A percentile compares a stretch with the other conserved stretches of the same genome.
phyloP scores from a whole-genome alignment of 2,797 vertebrate species.

The Chaetophractus vellerosus region DNA sequence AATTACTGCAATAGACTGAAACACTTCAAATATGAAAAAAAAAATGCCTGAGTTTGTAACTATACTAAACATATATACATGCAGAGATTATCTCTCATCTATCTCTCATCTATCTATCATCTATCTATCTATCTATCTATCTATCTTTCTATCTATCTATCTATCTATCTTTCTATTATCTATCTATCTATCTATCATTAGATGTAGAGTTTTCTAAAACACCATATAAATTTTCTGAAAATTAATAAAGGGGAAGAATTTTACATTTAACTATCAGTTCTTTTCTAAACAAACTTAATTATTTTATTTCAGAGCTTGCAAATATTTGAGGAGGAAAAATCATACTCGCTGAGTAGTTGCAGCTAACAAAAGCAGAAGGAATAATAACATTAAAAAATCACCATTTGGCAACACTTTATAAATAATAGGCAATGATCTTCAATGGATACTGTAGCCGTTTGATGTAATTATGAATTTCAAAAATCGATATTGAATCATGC shows the following conservation, averaged over 20 bases:
- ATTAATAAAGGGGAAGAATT: neutral
- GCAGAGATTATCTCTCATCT: no score
- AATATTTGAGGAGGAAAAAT: neutral
- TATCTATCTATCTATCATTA: neutral
- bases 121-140: no score
- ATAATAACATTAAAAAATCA: constrained; percentile 32
- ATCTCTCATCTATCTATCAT: no score
- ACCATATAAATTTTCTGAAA: neutral
- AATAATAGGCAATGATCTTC: constrained; percentile 17
- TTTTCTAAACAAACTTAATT: neutral
- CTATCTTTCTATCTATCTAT: no score
- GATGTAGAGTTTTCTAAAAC: neutral
- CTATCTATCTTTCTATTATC: no score
- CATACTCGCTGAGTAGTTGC: neutral
- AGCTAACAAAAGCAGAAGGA: neutral
- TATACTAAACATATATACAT: neutral
- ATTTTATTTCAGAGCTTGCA: neutral
- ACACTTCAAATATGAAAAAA: neutral
- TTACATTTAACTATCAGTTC: neutral
- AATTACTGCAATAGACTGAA: neutral
- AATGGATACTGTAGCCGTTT: no score
- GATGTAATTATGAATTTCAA: no score
- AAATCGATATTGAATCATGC: no score
- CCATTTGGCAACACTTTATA: neutral
- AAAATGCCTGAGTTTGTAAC: neutral